These are phyloP conservation scores for Sisor rabdophorus DNA, from an alignment of 2,113 vertebrate species.

Conservation along the genomic window DNA sequence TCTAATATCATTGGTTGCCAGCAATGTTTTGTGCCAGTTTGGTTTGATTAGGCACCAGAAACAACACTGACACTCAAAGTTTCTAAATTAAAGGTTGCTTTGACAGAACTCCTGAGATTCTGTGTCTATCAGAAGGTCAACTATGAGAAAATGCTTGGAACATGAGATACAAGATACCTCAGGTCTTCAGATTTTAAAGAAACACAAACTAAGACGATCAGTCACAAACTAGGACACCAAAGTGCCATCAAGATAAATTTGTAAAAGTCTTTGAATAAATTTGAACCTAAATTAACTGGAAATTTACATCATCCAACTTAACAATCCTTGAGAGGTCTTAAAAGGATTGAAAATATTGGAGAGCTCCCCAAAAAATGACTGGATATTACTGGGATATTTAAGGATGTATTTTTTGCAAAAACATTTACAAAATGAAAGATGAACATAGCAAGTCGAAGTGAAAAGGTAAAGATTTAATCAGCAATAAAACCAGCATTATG, in stretches of 20 bases:
- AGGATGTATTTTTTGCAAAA: neutral
- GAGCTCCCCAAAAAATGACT: neutral
- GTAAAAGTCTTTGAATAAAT: neutral
- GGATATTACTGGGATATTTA: neutral
- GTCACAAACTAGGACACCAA: too few relatives aligned
- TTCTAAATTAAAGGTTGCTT: neutral
- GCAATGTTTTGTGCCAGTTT: too few relatives aligned
- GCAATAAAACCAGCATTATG: neutral
- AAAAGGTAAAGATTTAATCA: neutral
- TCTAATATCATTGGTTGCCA: too few relatives aligned
- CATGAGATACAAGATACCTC: neutral
- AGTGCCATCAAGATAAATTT: neutral
- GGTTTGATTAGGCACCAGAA: too few relatives aligned
- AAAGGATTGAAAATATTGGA: neutral
- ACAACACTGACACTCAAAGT: too few relatives aligned
- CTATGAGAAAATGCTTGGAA: neutral
- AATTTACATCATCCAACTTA: neutral
- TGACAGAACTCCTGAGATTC: neutral
- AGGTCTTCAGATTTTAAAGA: neutral
- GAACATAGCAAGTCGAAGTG: neutral
- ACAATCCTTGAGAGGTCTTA: neutral
- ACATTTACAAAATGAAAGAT: neutral
- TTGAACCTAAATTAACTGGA: neutral
- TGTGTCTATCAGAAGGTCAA: constrained; percentile 1
- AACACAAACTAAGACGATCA: neutral